Percentiles rank a stretch among this genome's conserved stretches.
Conservation (phyloP, 2,113 vertebrate genomes). For the Psittacula cyanocephala region DNA sequence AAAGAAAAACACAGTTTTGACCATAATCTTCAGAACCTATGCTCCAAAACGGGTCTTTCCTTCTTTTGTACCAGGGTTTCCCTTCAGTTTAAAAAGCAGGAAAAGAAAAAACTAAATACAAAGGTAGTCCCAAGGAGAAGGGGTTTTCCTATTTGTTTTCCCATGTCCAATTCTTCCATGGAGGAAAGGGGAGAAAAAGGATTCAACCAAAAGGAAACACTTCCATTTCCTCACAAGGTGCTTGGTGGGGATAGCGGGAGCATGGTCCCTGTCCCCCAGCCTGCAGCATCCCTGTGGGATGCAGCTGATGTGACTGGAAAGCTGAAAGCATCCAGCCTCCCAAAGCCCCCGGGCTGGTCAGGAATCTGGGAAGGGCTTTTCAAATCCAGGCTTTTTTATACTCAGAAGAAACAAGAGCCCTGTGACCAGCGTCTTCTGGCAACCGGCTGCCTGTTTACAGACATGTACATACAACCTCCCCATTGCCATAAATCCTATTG, state of each 20-base stretch:
- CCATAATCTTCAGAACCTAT: not conserved
- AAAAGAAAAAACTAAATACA: not conserved
- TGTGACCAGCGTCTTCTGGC: not conserved
- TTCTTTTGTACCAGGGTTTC: not conserved
- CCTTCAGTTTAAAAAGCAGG: not conserved
- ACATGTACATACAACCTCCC: not conserved
- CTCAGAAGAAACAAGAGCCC: not conserved
- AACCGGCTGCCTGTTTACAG: not conserved
- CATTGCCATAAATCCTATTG: not conserved
- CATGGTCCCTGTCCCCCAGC: fast-evolving
- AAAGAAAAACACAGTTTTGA: not conserved
- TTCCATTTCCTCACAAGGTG: not conserved
- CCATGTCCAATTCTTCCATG: not conserved
- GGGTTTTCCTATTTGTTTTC: not conserved
- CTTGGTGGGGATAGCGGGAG: not conserved
- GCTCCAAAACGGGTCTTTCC: not conserved
- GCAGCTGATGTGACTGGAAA: fast-evolving
- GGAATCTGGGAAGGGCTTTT: too few relatives aligned
- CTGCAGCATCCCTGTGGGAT: fast-evolving
- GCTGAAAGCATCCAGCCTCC: not conserved
- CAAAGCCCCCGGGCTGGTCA: fast-evolving
- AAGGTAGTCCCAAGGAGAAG: not conserved
- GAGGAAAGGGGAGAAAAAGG: not conserved
- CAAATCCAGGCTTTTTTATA: not conserved
- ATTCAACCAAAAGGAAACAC: not conserved